A percentile compares a stretch with the other conserved stretches of the same genome.
phyloP scores from a whole-genome alignment of 2,797 vertebrate genomes.

The Carduelis carduelis region DNA sequence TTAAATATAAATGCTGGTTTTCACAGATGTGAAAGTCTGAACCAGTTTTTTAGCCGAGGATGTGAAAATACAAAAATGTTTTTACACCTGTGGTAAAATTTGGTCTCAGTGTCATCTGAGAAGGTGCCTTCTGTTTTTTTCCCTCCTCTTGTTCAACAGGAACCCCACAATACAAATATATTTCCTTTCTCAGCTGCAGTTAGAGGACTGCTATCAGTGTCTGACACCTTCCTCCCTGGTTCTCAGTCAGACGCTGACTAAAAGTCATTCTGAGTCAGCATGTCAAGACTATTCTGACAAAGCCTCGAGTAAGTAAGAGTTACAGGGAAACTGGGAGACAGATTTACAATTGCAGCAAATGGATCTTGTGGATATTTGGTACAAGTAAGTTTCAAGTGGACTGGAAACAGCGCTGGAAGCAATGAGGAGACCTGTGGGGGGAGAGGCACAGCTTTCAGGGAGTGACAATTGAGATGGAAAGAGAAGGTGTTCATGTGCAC shows the following conservation, averaged over 20 bases:
- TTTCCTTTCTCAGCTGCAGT: not conserved
- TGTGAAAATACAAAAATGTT: not conserved
- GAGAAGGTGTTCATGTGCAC: not conserved
- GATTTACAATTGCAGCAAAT: not conserved
- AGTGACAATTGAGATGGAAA: not conserved
- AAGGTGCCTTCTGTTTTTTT: not conserved
- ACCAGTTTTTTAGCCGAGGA: not conserved
- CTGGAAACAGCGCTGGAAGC: not conserved
- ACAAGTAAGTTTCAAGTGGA: not conserved
- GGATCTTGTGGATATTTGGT: not conserved
- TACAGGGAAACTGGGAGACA: not conserved
- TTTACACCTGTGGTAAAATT: not conserved
- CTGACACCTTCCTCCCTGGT: not conserved
- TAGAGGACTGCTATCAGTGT: not conserved
- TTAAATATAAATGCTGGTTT: not conserved
- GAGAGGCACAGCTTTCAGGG: not conserved
- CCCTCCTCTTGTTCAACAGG: not conserved
- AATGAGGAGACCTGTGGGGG: not conserved
- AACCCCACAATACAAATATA: not conserved
- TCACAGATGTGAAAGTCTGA: not conserved
- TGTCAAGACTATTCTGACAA: not conserved
- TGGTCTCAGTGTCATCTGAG: not conserved
- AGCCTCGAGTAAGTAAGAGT: not conserved
- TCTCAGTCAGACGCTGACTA: not conserved
- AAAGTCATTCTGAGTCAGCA: not conserved